phyloP scores from a whole-genome alignment of 2,113 vertebrate genomes.

The Progne subis region DNA sequence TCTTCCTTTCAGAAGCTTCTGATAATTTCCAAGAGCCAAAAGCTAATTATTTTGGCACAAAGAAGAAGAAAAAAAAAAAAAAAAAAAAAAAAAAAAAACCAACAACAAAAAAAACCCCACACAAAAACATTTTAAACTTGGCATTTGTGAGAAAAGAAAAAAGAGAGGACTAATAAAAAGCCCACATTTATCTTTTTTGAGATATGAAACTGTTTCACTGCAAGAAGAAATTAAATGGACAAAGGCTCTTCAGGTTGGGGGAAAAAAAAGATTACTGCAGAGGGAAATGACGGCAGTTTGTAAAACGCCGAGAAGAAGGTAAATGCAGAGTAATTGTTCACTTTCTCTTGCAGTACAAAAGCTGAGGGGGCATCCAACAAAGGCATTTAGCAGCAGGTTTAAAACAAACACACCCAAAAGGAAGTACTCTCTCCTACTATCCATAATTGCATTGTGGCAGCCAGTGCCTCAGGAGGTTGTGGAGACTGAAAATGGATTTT shows the following conservation, averaged over 20 bases:
- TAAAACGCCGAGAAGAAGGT: background rate
- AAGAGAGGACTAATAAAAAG: background rate
- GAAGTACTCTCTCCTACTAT: background rate
- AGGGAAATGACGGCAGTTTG: background rate
- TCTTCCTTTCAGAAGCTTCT: background rate
- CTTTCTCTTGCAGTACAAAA: background rate
- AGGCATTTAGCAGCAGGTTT: slow-evolving; percentile 49
- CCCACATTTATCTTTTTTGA: background rate
- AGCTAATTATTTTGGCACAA: slow-evolving; percentile 12
- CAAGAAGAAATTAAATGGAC: background rate
- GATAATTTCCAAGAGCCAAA: background rate
- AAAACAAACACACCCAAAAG: slow-evolving; percentile 56
- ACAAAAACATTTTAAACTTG: too few species aligned
- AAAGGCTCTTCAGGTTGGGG: background rate
- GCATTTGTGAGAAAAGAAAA: background rate
- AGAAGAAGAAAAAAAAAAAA: background rate
- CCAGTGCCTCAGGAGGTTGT: background rate
- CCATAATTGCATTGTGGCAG: slow-evolving; percentile 17
- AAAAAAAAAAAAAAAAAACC: too few species aligned
- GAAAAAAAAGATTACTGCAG: background rate
- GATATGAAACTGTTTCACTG: background rate
- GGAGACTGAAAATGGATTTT: slow-evolving; percentile 35
- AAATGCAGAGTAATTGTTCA: slow-evolving; percentile 7
- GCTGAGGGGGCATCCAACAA: slow-evolving; percentile 41
- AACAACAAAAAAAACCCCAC: too few species aligned